These are phyloP conservation scores for Arrhamphus sclerolepis DNA, from an alignment of 2,797 vertebrate genomes.

Conservation along the genomic window DNA sequence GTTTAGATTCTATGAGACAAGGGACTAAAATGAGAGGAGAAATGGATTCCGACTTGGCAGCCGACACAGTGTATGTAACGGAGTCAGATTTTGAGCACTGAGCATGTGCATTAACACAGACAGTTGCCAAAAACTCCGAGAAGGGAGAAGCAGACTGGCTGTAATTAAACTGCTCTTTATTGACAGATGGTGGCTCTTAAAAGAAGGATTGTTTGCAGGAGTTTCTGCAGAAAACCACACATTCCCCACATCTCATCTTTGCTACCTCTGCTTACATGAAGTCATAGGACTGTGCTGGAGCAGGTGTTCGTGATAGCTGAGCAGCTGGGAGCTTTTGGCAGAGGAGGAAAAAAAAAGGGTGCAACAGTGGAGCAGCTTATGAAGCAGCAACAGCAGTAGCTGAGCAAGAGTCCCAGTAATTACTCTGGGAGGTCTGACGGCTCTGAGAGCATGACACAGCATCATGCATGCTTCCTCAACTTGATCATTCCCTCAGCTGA, in stretches of 20 bases:
- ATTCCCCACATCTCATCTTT: not conserved
- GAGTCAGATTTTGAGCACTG: not conserved
- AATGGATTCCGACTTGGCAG: not conserved
- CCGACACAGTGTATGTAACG: not conserved
- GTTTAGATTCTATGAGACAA: not conserved
- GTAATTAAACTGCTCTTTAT: conserved; percentile 2
- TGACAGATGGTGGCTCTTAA: conserved; percentile 1
- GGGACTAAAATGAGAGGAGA: conserved; percentile 1
- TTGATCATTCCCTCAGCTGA: no score
- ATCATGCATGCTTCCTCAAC: not conserved
- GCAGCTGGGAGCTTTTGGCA: not conserved
- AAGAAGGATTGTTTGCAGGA: conserved; percentile 1
- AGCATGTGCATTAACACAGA: not conserved
- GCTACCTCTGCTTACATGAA: not conserved
- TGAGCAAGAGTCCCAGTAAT: conserved; percentile 1
- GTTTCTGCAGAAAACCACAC: not conserved
- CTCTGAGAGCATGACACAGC: not conserved
- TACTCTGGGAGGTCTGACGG: not conserved
- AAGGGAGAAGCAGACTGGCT: not conserved
- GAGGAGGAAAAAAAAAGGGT: not conserved
- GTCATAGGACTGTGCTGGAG: no score
- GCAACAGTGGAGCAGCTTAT: not conserved
- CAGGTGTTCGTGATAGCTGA: not conserved
- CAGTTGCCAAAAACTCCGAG: not conserved
- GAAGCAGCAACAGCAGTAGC: not conserved